Evolutionary conservation across 2,888 invertebrate species (phyloP).

Genomic region (Dicranocentrus wangi): DNA sequence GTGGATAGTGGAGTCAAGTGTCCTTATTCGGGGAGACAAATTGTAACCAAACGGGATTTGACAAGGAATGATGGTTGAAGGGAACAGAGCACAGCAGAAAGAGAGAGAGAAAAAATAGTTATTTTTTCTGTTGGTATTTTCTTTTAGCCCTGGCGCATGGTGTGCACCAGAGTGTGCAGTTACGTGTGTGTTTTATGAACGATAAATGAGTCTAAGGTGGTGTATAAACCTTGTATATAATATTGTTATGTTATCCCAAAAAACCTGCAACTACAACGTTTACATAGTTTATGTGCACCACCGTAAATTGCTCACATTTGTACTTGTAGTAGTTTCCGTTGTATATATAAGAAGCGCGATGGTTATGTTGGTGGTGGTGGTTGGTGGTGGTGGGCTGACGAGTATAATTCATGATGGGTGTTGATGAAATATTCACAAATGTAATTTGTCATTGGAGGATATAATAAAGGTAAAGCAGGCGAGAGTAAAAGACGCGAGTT

Average conservation of each 20-base stretch:
- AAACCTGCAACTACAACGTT: too few relatives aligned
- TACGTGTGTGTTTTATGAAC: too few relatives aligned
- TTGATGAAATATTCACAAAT: constrained; percentile 28
- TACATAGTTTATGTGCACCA: background rate
- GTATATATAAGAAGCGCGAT: background rate
- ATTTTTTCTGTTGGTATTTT: too few relatives aligned
- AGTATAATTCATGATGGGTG: constrained; percentile 25
- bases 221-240: too few relatives aligned
- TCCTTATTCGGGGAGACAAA: too few relatives aligned
- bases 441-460: constrained; percentile 23
- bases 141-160: too few relatives aligned
- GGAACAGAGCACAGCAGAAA: background rate
- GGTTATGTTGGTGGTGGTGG: background rate
- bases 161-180: too few relatives aligned
- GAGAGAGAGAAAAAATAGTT: too few relatives aligned
- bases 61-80: background rate
- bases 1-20: too few relatives aligned
- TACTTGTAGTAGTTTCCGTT: background rate
- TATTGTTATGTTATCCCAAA: too few relatives aligned
- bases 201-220: too few relatives aligned
- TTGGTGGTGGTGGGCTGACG: background rate
- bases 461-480: background rate
- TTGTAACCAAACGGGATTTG: background rate
- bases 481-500: background rate
- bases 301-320: constrained; percentile 2